These are phyloP conservation scores for Saccostrea cuccullata DNA, from an alignment of 1,140 invertebrate genomes.

Conservation along the genomic window DNA sequence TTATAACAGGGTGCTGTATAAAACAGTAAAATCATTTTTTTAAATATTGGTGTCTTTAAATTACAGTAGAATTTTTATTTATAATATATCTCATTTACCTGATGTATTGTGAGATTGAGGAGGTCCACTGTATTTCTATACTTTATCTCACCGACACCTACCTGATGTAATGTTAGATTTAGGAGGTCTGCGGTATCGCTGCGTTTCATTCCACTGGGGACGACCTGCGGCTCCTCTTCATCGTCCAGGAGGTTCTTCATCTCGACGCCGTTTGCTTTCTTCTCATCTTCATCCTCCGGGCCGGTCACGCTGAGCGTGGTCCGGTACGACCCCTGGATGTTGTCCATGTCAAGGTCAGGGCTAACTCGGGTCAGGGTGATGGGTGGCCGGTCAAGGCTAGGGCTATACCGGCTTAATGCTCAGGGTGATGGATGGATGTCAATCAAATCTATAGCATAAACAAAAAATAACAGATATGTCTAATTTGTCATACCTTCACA, in stretches of 20 bases:
- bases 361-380: not conserved
- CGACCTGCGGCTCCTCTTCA: not conserved
- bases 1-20: too few species aligned
- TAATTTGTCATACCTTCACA: too few species aligned
- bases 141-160: not conserved
- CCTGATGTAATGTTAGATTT: not conserved
- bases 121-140: not conserved
- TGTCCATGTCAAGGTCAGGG: not conserved
- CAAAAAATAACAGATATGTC: not conserved
- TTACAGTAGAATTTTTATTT: too few species aligned
- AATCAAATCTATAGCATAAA: not conserved
- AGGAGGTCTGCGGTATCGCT: not conserved
- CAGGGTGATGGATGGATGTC: not conserved
- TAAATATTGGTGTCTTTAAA: too few species aligned
- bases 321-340: not conserved
- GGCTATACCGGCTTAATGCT: not conserved
- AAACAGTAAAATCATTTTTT: too few species aligned
- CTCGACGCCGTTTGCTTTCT: not conserved
- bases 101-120: conserved; percentile 18
- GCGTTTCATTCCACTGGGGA: not conserved
- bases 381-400: not conserved
- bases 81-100: too few species aligned
- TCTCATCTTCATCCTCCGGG: not conserved
- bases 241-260: conserved; percentile 16
- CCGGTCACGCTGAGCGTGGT: not conserved